A percentile compares a stretch with the other conserved stretches of the same genome.
phyloP scores from a whole-genome alignment of 23 tunicate species.

The Corella eumyota region DNA sequence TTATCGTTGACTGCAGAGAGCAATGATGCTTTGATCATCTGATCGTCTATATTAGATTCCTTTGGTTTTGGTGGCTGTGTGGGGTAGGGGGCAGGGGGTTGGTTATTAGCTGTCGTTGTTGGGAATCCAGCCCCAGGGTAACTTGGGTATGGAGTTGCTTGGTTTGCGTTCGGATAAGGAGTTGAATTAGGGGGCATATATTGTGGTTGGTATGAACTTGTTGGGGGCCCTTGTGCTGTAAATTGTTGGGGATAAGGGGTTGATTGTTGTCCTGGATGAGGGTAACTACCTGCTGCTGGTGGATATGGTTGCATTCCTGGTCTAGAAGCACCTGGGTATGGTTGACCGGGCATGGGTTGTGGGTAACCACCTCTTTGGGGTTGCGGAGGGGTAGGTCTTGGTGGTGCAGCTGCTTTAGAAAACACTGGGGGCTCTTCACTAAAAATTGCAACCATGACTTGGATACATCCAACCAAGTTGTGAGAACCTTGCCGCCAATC shows the following conservation, averaged over 20 bases:
- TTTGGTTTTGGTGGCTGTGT: conserved; percentile 3
- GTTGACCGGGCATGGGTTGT: conserved; percentile 65
- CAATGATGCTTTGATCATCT: conserved; percentile 68
- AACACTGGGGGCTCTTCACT: conserved; percentile 81
- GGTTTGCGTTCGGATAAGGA: conserved; percentile 24
- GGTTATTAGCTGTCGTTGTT: not conserved
- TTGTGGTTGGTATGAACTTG: not conserved
- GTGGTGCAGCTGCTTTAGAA: conserved; percentile 42
- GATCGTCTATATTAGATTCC: conserved; percentile 29
- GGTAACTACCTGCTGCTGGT: conserved; percentile 6
- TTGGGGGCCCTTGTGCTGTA: conserved; percentile 5
- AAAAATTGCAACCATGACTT: conserved; percentile 67
- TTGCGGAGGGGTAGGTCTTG: conserved; percentile 32
- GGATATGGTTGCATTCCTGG: conserved; percentile 40
- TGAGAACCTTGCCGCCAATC: conserved; percentile 58
- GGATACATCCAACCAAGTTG: conserved; percentile 60
- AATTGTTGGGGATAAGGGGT: conserved; percentile 20
- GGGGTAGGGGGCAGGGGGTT: conserved; percentile 2
- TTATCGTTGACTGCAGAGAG: conserved; percentile 70
- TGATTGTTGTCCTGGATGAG: conserved; percentile 19
- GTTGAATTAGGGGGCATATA: conserved; percentile 10
- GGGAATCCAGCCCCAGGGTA: conserved; percentile 9
- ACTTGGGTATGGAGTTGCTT: conserved; percentile 1
- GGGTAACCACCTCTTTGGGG: conserved; percentile 21
- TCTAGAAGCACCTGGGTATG: conserved; percentile 46